Evolutionary conservation across 30 jellyfish, hydroid and myxozoan species (phyloP), one percentile per base, ranked within the genome.

Genomic region (Aurelia sp.): DNA sequence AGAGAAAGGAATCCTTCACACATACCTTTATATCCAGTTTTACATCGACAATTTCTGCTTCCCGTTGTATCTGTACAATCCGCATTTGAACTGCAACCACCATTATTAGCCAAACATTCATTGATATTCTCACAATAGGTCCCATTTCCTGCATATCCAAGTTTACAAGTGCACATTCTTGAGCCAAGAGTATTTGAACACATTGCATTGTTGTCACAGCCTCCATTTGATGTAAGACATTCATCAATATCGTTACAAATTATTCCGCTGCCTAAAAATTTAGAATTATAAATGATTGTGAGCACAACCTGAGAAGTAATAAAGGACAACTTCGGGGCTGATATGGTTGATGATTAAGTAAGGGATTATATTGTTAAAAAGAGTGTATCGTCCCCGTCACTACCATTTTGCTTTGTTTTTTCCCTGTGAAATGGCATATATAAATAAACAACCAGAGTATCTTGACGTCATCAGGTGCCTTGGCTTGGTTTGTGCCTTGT

Each of bases 171-270:
- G 65, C 93, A 84, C 13, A 53, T 73, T 5, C 82, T 52, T 20
- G 87, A 73, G 9, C 93, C 93, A 18, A 13, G 31, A 10, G 93
- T 84, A 69, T 84, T 73, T 18, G 88, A 73, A 62, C 93, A 84
- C 11, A 2, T 62, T 6, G 93, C 87, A n/a, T 73, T 62, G 15
- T 11, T 13, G 59, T 84, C 84, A 37, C 93, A 84, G 30, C 82
- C 76, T 7, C 83, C 83, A 35, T 73, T 84, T 33, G 23, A 19
- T 10, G 67, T 53, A 19, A 57, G n/a, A 72, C 97, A 91, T 51
- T 91, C 97, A 73, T 91, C 44, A 13, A 83, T 57, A 68, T 91
- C 96, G 21, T 47, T 15, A 48, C 96, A 88, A 4, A 3, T 59
- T 12, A 12, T 77, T 20, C 96, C 96, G 33, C 33, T 27, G 33